Percentiles rank a stretch among this genome's conserved stretches.
Evolutionary conservation across 1,140 invertebrate species (phyloP).

Genomic region (Lepidurus arcticus): DNA sequence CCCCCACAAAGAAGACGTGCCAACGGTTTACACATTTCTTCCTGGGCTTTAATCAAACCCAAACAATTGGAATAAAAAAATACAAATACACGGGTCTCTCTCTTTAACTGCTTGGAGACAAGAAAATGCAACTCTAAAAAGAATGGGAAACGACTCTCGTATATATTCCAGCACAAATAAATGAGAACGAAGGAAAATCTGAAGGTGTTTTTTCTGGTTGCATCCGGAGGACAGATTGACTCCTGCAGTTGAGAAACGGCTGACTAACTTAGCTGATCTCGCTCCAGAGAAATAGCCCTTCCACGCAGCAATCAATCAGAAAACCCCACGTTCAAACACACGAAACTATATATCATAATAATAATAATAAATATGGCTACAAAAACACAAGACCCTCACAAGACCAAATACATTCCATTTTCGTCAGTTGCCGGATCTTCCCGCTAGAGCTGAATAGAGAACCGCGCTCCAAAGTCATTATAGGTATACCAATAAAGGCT

Average conservation of each 20-base stretch:
- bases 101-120: background rate
- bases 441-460: background rate
- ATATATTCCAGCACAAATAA: too few relatives aligned
- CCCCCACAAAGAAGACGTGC: slow-evolving; percentile 4
- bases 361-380: background rate
- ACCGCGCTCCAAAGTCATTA: background rate
- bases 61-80: background rate
- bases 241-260: too few relatives aligned
- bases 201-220: background rate
- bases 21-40: background rate
- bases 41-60: background rate
- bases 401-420: background rate
- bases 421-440: background rate
- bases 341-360: too few relatives aligned
- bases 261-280: background rate
- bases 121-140: background rate
- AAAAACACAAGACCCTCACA: background rate
- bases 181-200: too few relatives aligned
- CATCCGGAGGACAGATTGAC: background rate
- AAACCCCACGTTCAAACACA: background rate
- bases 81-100: background rate
- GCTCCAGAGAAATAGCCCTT: background rate
- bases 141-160: too few relatives aligned
- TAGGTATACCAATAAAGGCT: background rate
- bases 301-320: background rate